phyloP scores from a whole-genome alignment of 2,797 vertebrate species.

The Oophaga sylvatica region DNA sequence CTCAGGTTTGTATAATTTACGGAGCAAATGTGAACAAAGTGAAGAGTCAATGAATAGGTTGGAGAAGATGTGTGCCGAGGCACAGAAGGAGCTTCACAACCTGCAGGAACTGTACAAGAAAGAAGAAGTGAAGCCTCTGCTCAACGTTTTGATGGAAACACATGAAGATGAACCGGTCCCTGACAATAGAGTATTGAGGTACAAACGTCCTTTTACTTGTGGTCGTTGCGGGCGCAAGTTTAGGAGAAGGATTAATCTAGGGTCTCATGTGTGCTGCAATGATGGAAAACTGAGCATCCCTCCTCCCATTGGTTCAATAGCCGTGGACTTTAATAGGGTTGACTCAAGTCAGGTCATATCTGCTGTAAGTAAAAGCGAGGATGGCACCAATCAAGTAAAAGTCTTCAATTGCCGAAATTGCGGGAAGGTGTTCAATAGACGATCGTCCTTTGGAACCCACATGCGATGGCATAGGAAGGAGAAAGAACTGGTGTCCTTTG shows the following conservation, averaged over 20 bases:
- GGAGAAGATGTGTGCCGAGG: conserved; percentile 43
- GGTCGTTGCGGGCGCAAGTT: neutral
- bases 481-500: neutral
- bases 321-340: neutral
- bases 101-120: conserved; percentile 26
- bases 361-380: neutral
- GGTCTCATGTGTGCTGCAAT: neutral
- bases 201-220: conserved; percentile 1
- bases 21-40: neutral
- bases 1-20: neutral
- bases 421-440: neutral
- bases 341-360: no score
- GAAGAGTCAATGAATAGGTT: conserved; percentile 27
- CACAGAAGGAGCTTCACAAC: conserved; percentile 43
- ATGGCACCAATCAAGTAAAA: neutral
- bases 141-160: neutral
- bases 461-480: conserved; percentile 32
- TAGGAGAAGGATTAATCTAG: conserved; percentile 12
- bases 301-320: neutral
- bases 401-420: conserved; percentile 57
- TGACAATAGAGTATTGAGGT: neutral
- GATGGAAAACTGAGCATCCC: neutral
- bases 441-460: neutral
- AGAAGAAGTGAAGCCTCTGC: neutral
- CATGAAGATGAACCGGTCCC: neutral